A percentile compares a stretch with the other conserved stretches of the same genome.
These are phyloP conservation scores for Hydrozoanthus tunicans DNA, from an alignment of 64 coral and sea anemone genomes.

Conservation along the genomic window DNA sequence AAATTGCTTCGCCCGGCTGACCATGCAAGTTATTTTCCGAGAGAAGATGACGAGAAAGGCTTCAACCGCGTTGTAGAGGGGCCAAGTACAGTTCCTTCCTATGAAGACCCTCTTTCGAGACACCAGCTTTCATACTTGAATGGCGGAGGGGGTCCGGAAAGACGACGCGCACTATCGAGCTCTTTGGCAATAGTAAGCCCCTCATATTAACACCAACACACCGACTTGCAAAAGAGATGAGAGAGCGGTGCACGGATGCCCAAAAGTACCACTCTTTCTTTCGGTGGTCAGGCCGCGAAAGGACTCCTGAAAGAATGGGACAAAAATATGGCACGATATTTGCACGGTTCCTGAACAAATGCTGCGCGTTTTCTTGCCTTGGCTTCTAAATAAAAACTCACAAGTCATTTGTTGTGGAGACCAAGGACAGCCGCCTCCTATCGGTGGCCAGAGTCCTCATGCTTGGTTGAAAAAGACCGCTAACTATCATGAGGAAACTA, in stretches of 20 bases:
- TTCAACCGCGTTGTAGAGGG: too few species aligned
- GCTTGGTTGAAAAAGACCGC: background rate
- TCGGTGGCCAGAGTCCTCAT: background rate
- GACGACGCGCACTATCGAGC: background rate
- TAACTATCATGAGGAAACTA: background rate
- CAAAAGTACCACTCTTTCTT: conserved; percentile 36
- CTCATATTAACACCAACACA: conserved; percentile 31
- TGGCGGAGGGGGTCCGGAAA: conserved; percentile 4
- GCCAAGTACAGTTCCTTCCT: too few species aligned
- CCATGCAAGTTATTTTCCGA: too few species aligned
- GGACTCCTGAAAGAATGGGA: conserved; percentile 52
- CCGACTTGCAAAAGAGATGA: conserved; percentile 28
- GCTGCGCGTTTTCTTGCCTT: background rate
- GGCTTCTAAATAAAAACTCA: background rate
- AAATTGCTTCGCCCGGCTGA: too few species aligned
- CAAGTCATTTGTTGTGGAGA: conserved; percentile 32
- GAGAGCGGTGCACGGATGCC: background rate
- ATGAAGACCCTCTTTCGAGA: too few species aligned
- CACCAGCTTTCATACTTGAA: background rate
- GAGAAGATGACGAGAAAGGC: too few species aligned
- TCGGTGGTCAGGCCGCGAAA: conserved; percentile 32
- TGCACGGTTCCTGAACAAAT: conserved; percentile 19
- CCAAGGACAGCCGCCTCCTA: conserved; percentile 42
- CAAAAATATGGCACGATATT: conserved; percentile 30
- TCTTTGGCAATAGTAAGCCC: background rate